Conservation (phyloP, 2,888 invertebrate genomes). For the Hypomecis punctinalis region DNA sequence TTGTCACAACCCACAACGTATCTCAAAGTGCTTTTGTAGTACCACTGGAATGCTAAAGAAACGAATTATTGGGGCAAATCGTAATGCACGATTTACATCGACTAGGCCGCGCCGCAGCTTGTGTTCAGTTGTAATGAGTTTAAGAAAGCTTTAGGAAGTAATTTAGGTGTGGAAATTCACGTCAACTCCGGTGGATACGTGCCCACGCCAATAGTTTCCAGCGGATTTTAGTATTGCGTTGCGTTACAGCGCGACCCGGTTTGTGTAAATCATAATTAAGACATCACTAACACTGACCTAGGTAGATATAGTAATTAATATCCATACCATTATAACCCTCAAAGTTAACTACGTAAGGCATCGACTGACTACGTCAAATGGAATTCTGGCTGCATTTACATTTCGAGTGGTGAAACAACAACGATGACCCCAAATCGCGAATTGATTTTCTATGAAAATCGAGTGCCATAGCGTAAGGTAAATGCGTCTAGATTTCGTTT, state of each 20-base stretch:
- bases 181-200: too few relatives aligned
- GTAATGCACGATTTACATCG: background rate
- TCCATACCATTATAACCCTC: conserved; percentile 39
- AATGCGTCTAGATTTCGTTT: conserved; percentile 25
- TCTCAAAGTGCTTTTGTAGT: conserved; percentile 29
- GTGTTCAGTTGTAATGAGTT: too few relatives aligned
- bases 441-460: conserved; percentile 17
- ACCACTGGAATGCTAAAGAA: conserved; percentile 43
- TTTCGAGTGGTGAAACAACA: background rate
- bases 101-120: too few relatives aligned
- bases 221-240: too few relatives aligned
- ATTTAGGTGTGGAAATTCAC: too few relatives aligned
- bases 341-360: conserved; percentile 55
- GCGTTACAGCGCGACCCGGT: too few relatives aligned
- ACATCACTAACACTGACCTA: background rate
- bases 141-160: too few relatives aligned
- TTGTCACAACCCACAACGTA: conserved; percentile 19
- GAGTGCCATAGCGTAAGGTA: background rate
- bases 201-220: too few relatives aligned
- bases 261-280: too few relatives aligned
- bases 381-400: conserved; percentile 19
- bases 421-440: background rate
- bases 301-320: conserved; percentile 15
- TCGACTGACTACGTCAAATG: conserved; percentile 50
- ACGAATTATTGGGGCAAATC: background rate